These are phyloP conservation scores for Aphelenchoides bicaudatus DNA, from an alignment of 2,888 invertebrate genomes.

Conservation along the genomic window DNA sequence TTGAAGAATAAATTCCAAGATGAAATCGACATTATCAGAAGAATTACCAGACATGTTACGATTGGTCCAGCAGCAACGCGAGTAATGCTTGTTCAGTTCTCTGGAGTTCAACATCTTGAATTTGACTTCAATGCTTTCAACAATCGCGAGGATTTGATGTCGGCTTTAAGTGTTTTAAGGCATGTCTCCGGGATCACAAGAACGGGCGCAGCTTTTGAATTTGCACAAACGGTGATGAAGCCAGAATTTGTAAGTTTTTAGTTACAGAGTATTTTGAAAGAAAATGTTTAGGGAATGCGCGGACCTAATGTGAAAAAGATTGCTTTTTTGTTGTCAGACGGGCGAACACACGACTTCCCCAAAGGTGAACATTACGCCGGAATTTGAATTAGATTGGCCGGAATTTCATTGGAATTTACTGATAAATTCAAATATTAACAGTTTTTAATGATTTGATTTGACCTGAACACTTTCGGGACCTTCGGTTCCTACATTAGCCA, in stretches of 20 bases:
- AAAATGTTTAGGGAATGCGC: slow-evolving; percentile 48
- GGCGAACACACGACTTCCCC: slow-evolving; percentile 58
- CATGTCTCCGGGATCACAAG: slow-evolving; percentile 59
- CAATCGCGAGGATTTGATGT: slow-evolving; percentile 47
- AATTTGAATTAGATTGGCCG: too few relatives aligned
- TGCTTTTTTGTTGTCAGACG: slow-evolving; percentile 58
- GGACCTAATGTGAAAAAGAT: slow-evolving; percentile 54
- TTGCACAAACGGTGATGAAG: slow-evolving; percentile 42
- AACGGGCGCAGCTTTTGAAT: slow-evolving; percentile 57
- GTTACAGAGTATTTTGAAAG: slow-evolving; percentile 14
- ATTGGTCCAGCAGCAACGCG: slow-evolving; percentile 53
- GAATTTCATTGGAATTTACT: too few relatives aligned
- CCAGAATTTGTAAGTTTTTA: slow-evolving; percentile 35
- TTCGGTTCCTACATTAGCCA: too few relatives aligned
- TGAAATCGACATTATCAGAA: slow-evolving; percentile 54
- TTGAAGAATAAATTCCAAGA: slow-evolving; percentile 55
- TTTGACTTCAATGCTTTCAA: slow-evolving; percentile 56
- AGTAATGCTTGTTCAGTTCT: slow-evolving; percentile 58
- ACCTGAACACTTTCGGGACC: too few relatives aligned
- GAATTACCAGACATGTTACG: slow-evolving; percentile 54
- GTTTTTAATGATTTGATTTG: too few relatives aligned
- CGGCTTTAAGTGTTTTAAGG: slow-evolving; percentile 49
- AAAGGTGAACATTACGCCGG: too few relatives aligned
- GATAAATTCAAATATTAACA: too few relatives aligned
- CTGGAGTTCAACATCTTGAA: slow-evolving; percentile 58